These are phyloP conservation scores for Hippocampus mohnikei DNA, from an alignment of 2,113 vertebrate species.

Conservation along the genomic window DNA sequence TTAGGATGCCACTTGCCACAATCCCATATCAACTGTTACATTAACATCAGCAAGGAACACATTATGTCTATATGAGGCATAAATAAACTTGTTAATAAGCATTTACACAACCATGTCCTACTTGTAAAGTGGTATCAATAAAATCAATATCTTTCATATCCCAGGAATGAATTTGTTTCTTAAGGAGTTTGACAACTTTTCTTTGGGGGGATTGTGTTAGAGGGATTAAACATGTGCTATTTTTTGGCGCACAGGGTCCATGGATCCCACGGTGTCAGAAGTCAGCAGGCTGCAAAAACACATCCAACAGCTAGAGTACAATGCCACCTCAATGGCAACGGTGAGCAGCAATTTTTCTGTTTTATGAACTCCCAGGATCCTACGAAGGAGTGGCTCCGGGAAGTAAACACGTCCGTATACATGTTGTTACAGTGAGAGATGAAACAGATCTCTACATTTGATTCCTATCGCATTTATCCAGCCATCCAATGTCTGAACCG, in stretches of 20 bases:
- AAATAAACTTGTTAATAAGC: not conserved
- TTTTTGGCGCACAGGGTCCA: constrained; percentile 34
- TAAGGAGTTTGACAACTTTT: not conserved
- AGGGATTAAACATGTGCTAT: not conserved
- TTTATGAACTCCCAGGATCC: not conserved
- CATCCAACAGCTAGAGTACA: constrained; percentile 64
- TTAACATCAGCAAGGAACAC: no score
- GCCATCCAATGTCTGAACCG: no score
- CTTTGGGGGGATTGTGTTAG: not conserved
- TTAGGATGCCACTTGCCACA: not conserved
- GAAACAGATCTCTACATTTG: no score
- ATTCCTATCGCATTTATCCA: no score
- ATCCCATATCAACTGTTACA: no score
- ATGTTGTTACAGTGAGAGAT: not conserved
- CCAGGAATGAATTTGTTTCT: not conserved
- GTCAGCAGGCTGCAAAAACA: constrained; percentile 49
- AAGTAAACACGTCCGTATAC: not conserved
- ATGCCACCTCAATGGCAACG: constrained; percentile 41
- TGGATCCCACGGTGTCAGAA: constrained; percentile 48
- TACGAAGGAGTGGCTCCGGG: not conserved
- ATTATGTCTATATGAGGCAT: no score
- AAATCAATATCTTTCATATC: no score
- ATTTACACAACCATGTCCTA: not conserved
- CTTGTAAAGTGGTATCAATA: no score
- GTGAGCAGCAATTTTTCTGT: constrained; percentile 38